Conservation (phyloP, 2,888 invertebrate genomes). For the Nemotelus pantherinus region DNA sequence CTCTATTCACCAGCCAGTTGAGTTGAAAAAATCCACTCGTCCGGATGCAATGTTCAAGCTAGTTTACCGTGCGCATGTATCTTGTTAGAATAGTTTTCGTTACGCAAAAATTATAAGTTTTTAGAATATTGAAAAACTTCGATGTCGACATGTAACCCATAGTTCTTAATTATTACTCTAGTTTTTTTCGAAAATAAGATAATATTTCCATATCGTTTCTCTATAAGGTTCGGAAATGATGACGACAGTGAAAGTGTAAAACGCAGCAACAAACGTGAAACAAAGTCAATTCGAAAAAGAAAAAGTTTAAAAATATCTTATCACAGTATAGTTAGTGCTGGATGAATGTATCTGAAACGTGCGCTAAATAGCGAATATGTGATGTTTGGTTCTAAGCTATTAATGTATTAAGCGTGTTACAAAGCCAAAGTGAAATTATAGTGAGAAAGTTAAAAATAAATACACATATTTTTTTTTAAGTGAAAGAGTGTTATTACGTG, state of each 20-base stretch:
- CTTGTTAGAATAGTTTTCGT: neutral
- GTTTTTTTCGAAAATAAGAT: too few relatives aligned
- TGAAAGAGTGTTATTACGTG: too few relatives aligned
- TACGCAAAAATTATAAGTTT: slow-evolving; percentile 12
- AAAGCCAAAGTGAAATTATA: too few relatives aligned
- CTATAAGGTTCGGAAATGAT: too few relatives aligned
- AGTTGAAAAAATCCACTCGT: slow-evolving; percentile 26
- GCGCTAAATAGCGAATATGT: slow-evolving; percentile 11
- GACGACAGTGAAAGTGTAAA: slow-evolving; percentile 21
- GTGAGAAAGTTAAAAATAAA: too few relatives aligned
- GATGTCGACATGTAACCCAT: too few relatives aligned
- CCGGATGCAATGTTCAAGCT: slow-evolving; percentile 29
- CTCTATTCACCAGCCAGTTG: neutral
- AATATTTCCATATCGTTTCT: too few relatives aligned
- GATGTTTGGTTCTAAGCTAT: neutral
- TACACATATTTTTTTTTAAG: too few relatives aligned
- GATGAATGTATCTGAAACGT: slow-evolving; percentile 7
- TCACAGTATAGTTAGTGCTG: neutral
- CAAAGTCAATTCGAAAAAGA: neutral
- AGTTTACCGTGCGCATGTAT: neutral
- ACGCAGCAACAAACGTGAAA: neutral
- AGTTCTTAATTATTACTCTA: too few relatives aligned
- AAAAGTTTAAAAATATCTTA: slow-evolving; percentile 28
- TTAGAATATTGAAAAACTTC: neutral
- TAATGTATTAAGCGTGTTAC: too few relatives aligned